Evolutionary conservation across 2,797 vertebrate genomes (phyloP).

Genomic region (Myiotriccus ornatus): DNA sequence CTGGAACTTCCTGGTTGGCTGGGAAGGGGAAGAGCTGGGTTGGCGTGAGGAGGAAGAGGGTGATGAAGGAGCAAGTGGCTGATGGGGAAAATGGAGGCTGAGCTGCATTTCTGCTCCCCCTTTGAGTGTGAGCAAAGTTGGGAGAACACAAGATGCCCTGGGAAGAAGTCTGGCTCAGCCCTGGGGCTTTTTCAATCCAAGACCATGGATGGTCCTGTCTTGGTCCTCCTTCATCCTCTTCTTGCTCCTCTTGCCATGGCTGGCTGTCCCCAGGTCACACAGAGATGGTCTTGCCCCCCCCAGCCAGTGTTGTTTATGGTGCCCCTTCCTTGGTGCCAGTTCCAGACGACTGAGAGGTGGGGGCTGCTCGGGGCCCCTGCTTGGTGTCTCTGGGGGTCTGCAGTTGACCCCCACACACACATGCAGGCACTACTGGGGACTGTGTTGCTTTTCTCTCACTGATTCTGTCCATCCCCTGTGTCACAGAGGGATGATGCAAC

Average conservation of each 20-base stretch:
- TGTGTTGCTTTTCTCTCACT: neutral
- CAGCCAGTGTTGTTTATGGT: neutral
- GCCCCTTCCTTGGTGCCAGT: neutral
- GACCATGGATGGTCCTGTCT: neutral
- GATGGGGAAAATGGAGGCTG: neutral
- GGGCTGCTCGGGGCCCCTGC: fast-evolving
- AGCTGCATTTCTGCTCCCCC: neutral
- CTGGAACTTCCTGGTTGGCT: neutral
- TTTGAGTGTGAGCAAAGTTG: fast-evolving
- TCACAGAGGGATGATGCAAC: neutral
- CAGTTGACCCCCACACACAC: fast-evolving
- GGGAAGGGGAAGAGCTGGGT: neutral
- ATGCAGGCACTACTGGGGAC: neutral
- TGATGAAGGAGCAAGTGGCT: neutral
- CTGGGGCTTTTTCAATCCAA: neutral
- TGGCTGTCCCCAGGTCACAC: neutral
- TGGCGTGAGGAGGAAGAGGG: neutral
- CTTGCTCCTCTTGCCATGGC: neutral
- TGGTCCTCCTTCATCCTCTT: neutral
- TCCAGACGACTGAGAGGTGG: fast-evolving
- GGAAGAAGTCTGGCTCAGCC: neutral
- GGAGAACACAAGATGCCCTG: neutral
- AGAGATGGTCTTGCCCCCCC: fast-evolving
- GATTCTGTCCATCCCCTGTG: neutral
- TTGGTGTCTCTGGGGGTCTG: neutral